A percentile compares a stretch with the other conserved stretches of the same genome.
Conservation (phyloP, 2,888 invertebrate species). For the Vandiemenella viatica region DNA sequence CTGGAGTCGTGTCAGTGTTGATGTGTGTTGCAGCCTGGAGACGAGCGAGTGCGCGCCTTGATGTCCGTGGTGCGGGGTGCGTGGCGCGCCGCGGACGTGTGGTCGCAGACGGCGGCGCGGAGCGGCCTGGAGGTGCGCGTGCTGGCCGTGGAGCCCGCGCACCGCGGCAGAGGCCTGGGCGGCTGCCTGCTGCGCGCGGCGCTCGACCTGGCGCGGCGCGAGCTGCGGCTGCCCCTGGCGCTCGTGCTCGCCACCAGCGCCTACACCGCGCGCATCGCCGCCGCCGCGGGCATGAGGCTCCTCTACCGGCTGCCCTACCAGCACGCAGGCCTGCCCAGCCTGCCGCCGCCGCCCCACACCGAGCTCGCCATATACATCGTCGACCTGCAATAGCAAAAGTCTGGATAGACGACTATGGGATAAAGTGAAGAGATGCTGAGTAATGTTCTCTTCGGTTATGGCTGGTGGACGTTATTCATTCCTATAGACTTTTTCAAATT, state of each 20-base stretch:
- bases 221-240: background rate
- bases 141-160: background rate
- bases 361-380: too few species aligned
- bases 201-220: background rate
- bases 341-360: background rate
- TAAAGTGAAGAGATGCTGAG: too few species aligned
- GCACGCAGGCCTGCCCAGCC: background rate
- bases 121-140: background rate
- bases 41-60: too few species aligned
- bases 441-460: too few species aligned
- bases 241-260: background rate
- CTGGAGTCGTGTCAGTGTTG: too few species aligned
- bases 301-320: background rate
- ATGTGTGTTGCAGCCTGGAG: too few species aligned
- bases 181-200: background rate
- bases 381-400: too few species aligned
- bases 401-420: too few species aligned
- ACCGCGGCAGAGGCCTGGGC: background rate
- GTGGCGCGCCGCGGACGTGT: background rate
- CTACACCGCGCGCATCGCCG: background rate
- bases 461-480: too few species aligned
- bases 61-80: background rate
- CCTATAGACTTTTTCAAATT: too few species aligned
- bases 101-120: background rate
- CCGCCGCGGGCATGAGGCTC: background rate